A percentile compares a stretch with the other conserved stretches of the same genome.
Evolutionary conservation across 2,888 invertebrate species (phyloP).

Genomic region (Drosophila aldrichi): DNA sequence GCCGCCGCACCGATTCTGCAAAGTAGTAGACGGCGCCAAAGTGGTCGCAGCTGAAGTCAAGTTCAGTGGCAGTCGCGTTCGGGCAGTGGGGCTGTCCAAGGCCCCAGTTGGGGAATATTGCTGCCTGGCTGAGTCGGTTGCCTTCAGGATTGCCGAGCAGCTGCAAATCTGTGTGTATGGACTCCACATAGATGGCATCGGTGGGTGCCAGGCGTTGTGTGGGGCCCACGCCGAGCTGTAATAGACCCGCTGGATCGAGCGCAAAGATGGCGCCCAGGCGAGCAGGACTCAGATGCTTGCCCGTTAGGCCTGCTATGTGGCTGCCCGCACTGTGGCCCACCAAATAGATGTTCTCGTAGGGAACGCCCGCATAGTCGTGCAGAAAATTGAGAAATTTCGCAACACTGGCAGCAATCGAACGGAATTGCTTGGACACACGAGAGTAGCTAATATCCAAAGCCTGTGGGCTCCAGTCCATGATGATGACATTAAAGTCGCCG

Average conservation of each 20-base stretch:
- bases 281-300: constrained; percentile 64
- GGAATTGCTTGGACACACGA: constrained; percentile 74
- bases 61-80: constrained; percentile 79
- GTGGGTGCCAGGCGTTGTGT: constrained; percentile 75
- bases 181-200: constrained; percentile 84
- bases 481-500: constrained; percentile 81
- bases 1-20: constrained; percentile 76
- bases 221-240: constrained; percentile 68
- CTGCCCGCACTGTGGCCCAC: constrained; percentile 85
- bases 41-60: constrained; percentile 81
- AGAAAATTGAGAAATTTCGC: constrained; percentile 80
- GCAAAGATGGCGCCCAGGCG: constrained; percentile 80
- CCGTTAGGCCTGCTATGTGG: constrained; percentile 82
- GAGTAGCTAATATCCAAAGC: constrained; percentile 75
- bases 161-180: constrained; percentile 83
- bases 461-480: constrained; percentile 83
- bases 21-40: constrained; percentile 81
- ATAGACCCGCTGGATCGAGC: constrained; percentile 84
- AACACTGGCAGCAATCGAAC: constrained; percentile 72
- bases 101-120: constrained; percentile 85
- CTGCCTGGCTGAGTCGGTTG: constrained; percentile 78
- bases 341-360: constrained; percentile 73
- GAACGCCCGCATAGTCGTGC: constrained; percentile 62
- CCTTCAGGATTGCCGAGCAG: constrained; percentile 81
- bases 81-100: constrained; percentile 84